These are phyloP conservation scores for Melinopterus prodromus DNA, from an alignment of 2,888 invertebrate species.

Conservation along the genomic window DNA sequence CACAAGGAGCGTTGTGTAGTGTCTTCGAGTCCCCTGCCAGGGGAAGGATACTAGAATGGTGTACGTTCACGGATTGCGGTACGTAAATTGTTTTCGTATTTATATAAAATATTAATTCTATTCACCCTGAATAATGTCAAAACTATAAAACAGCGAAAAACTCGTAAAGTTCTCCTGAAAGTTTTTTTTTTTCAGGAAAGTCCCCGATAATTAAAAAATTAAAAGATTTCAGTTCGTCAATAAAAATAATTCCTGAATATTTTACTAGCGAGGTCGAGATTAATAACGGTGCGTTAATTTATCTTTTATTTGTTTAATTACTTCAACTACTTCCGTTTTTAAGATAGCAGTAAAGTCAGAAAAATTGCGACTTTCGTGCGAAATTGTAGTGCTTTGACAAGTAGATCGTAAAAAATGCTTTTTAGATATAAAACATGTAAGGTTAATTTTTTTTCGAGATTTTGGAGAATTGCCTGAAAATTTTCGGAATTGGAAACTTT, in stretches of 20 bases:
- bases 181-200: background rate
- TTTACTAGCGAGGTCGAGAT: background rate
- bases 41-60: conserved; percentile 55
- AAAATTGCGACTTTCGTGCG: background rate
- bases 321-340: background rate
- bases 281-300: background rate
- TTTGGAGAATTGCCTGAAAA: too few relatives aligned
- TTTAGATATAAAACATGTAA: too few relatives aligned
- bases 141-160: background rate
- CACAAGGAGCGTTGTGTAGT: conserved; percentile 54
- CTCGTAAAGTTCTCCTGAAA: background rate
- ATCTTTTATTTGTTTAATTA: background rate
- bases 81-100: conserved; percentile 43
- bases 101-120: too few relatives aligned
- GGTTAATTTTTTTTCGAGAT: too few relatives aligned
- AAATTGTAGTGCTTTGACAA: background rate
- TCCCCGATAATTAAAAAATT: too few relatives aligned
- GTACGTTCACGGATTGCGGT: conserved; percentile 58
- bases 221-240: too few relatives aligned
- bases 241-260: background rate
- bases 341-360: background rate
- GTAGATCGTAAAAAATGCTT: too few relatives aligned
- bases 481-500: too few relatives aligned
- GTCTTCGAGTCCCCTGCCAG: conserved; percentile 52
- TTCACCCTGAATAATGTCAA: too few relatives aligned